Base-by-base conservation (phyloP, 1,140 invertebrate species). In the Schlechtendalia chinensis region DNA sequence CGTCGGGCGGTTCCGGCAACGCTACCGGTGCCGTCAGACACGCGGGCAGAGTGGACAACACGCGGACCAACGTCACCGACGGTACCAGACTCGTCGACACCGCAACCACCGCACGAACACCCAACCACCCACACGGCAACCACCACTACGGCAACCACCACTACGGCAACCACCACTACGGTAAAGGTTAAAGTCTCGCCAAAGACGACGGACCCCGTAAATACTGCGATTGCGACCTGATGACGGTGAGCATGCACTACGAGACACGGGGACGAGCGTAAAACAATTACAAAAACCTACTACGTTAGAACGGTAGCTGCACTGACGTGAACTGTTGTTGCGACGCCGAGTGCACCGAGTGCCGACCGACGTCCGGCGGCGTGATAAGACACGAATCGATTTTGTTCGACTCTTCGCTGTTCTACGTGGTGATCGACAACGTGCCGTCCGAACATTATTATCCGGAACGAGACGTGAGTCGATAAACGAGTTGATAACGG, bases 251-350 rank as follows among this genome's bases (percentile, higher is more conserved):
- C 45, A 61, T 1, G 12, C 8, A 0, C n/a, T 65, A n/a, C n/a
- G n/a, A n/a, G n/a, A n/a, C n/a, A n/a, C n/a, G n/a, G n/a, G n/a
- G n/a, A n/a, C n/a, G n/a, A n/a, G n/a, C n/a, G n/a, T n/a, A n/a
- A n/a, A n/a, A n/a, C n/a, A n/a, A n/a, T n/a, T n/a, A n/a, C n/a
- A n/a, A n/a, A n/a, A n/a, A n/a, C n/a, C n/a, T n/a, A n/a, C n/a
- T n/a, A n/a, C n/a, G n/a, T n/a, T n/a, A 91, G 88, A 86, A 86
- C 54, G 84, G 87, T 82, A 85, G 85, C 24, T 94, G 92, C 87
- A n/a, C n/a, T n/a, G 91, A 94, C 85, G 87, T 92, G 50, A 91
- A 92, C 83, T 94, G 92, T 85, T 93, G 92, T 83, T 93, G 92
- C 86, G 92, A 94, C 86, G 82, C 81, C 29, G 91, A 93, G 81